A percentile compares a stretch with the other conserved stretches of the same genome.
phyloP scores from a whole-genome alignment of 2,888 invertebrate species.

The Hipparchia semele region DNA sequence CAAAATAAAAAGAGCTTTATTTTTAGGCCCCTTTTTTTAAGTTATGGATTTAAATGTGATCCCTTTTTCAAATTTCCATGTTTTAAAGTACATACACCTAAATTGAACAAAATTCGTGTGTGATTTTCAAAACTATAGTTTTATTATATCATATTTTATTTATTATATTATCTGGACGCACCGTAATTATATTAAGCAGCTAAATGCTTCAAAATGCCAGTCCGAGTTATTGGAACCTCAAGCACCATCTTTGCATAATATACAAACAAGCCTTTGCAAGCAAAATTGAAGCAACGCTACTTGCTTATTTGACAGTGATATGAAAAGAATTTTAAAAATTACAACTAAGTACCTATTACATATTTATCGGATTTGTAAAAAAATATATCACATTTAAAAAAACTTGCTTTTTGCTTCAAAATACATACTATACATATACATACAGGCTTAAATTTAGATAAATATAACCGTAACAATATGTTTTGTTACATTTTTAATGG shows the following conservation, averaged over 20 bases:
- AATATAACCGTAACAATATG: background rate
- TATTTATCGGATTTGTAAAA: conserved; percentile 28
- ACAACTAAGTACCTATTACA: conserved; percentile 9
- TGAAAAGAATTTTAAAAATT: conserved; percentile 24
- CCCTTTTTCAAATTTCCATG: too few relatives aligned
- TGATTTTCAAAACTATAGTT: too few relatives aligned
- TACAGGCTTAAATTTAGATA: conserved; percentile 1
- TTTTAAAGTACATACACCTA: too few relatives aligned
- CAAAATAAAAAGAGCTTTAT: too few relatives aligned
- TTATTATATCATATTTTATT: too few relatives aligned
- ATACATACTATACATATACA: background rate
- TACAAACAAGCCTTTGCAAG: conserved; percentile 14
- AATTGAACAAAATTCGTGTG: too few relatives aligned
- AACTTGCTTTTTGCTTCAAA: background rate
- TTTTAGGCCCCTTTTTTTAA: too few relatives aligned
- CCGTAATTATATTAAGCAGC: conserved; percentile 51
- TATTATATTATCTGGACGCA: background rate
- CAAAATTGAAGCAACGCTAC: conserved; percentile 26
- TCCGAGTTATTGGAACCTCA: conserved; percentile 52
- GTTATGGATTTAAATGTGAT: too few relatives aligned
- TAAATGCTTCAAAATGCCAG: conserved; percentile 81
- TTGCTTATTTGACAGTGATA: conserved; percentile 30
- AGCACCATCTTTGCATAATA: conserved; percentile 58
- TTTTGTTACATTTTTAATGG: background rate
- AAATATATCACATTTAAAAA: conserved; percentile 30